Evolutionary conservation across 1,140 invertebrate species (phyloP).

Genomic region (Luehdorfia chinensis): DNA sequence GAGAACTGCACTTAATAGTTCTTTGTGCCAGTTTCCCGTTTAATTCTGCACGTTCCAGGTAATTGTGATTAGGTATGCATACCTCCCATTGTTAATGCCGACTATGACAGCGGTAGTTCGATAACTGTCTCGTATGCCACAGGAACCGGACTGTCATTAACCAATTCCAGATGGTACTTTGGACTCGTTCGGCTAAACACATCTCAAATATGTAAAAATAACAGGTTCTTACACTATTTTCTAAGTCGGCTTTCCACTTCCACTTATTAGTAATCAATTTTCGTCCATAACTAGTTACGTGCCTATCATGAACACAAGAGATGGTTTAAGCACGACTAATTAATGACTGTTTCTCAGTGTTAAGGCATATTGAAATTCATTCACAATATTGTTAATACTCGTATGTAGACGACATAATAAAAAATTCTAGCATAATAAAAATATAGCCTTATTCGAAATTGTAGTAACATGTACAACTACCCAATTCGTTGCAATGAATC

Average conservation of each 20-base stretch:
- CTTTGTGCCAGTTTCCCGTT: conserved; percentile 41
- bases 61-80: conserved; percentile 54
- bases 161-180: conserved; percentile 61
- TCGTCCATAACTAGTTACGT: not conserved
- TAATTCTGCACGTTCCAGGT: conserved; percentile 46
- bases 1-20: too few species aligned
- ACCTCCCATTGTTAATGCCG: conserved; percentile 49
- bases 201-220: conserved; percentile 35
- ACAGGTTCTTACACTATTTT: conserved; percentile 17
- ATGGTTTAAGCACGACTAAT: too few species aligned
- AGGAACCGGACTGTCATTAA: conserved; percentile 60
- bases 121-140: conserved; percentile 45
- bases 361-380: too few species aligned
- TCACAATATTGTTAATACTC: too few species aligned
- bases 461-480: too few species aligned
- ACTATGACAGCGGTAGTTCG: conserved; percentile 47
- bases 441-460: too few species aligned
- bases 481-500: too few species aligned
- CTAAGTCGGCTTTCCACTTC: conserved; percentile 6
- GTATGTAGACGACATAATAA: too few species aligned
- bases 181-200: conserved; percentile 33
- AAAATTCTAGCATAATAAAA: too few species aligned
- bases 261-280: conserved; percentile 6
- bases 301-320: too few species aligned
- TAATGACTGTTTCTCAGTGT: too few species aligned